A percentile compares a stretch with the other conserved stretches of the same genome.
Conservation (phyloP, 2,797 vertebrate genomes). For the Eidolon dupreanum region DNA sequence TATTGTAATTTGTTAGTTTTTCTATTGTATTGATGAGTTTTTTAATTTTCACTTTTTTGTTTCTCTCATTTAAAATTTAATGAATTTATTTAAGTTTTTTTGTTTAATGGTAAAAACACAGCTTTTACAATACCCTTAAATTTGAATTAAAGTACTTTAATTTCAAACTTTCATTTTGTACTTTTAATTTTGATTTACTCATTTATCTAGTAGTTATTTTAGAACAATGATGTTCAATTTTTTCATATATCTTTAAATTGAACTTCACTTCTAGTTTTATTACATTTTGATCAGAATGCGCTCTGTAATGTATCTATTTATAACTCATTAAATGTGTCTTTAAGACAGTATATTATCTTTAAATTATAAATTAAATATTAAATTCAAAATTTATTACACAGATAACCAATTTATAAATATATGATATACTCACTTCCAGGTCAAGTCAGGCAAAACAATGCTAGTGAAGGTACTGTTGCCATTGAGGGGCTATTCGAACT, state of each 20-base stretch:
- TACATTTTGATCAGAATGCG: background rate
- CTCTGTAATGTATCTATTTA: background rate
- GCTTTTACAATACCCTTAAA: background rate
- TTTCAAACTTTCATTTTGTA: background rate
- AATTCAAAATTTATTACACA: background rate
- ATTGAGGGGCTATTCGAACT: too few relatives aligned
- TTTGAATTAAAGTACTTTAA: background rate
- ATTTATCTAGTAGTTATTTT: conserved; percentile 2
- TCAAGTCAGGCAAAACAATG: background rate
- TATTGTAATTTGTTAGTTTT: background rate
- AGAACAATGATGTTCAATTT: background rate
- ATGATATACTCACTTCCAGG: background rate
- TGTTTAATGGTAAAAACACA: background rate
- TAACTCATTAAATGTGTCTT: background rate
- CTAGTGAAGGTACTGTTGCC: background rate
- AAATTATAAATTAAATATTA: background rate
- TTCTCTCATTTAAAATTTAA: background rate
- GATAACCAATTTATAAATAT: background rate
- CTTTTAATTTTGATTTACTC: background rate
- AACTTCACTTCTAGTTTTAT: background rate
- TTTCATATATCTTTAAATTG: background rate
- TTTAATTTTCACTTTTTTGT: background rate
- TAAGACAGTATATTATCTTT: background rate
- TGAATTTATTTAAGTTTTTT: background rate
- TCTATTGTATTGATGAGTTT: background rate